Evolutionary conservation across 1,140 invertebrate genomes (phyloP).

Genomic region (Drosophila ficusphila): DNA sequence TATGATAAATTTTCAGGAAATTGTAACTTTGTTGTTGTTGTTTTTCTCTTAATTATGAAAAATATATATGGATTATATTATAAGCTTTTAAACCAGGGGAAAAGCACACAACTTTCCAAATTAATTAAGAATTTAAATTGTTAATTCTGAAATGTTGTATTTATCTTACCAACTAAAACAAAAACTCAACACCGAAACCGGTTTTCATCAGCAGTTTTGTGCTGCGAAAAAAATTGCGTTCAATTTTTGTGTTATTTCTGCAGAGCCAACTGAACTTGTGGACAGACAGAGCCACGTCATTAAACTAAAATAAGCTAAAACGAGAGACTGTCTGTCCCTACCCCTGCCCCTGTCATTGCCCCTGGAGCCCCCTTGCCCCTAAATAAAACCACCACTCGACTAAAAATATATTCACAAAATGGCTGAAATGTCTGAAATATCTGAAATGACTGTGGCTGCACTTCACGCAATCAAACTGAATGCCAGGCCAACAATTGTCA

Average conservation of each 20-base stretch:
- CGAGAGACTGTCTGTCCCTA: conserved; percentile 23
- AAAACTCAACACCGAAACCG: conserved; percentile 17
- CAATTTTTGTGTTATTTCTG: conserved; percentile 3
- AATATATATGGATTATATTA: too few species aligned
- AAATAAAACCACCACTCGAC: conserved; percentile 15
- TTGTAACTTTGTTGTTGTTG: too few species aligned
- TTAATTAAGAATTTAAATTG: not conserved
- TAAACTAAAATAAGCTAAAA: conserved; percentile 63
- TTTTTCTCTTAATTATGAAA: too few species aligned
- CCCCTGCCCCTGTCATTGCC: too few species aligned
- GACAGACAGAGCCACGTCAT: conserved; percentile 61
- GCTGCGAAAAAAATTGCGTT: conserved; percentile 7
- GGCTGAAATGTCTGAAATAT: conserved; percentile 20
- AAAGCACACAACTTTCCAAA: not conserved
- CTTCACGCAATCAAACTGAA: conserved; percentile 70
- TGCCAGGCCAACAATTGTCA: conserved; percentile 63
- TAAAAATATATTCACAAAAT: conserved; percentile 60
- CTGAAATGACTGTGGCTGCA: conserved; percentile 44
- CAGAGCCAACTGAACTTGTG: conserved; percentile 29
- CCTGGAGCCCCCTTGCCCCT: not conserved
- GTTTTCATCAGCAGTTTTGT: conserved; percentile 9
- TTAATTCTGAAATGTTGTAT: not conserved
- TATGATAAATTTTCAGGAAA: too few species aligned
- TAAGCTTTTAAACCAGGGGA: not conserved
- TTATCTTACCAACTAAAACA: conserved; percentile 3